These are phyloP conservation scores for Apostichopus parvimensis DNA, from an alignment of 35 echinoderm and acorn worm genomes.

Conservation along the genomic window DNA sequence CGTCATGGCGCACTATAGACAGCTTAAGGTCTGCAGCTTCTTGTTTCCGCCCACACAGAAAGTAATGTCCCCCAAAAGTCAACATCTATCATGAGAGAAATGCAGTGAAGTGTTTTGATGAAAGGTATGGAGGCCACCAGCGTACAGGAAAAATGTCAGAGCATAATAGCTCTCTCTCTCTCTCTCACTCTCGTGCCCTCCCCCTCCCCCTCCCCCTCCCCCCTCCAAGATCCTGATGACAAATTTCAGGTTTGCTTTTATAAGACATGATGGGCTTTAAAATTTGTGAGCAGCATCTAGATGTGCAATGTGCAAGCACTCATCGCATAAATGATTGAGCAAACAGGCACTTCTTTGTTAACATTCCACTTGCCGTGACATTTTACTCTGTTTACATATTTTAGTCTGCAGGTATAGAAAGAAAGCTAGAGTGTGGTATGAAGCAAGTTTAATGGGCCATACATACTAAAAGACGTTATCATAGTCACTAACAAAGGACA, in stretches of 20 bases:
- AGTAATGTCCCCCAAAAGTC: neutral
- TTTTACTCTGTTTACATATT: neutral
- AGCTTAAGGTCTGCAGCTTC: neutral
- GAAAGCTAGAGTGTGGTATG: neutral
- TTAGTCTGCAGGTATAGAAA: neutral
- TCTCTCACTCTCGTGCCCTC: neutral
- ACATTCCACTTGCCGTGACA: neutral
- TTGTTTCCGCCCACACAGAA: conserved; percentile 6
- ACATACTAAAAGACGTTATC: neutral
- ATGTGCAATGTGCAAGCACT: neutral
- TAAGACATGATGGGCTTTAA: neutral
- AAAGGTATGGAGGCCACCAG: conserved; percentile 2
- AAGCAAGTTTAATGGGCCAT: neutral
- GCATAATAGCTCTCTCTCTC: neutral
- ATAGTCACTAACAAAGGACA: no score
- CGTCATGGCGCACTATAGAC: neutral
- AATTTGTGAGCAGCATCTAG: neutral
- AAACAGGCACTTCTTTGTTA: neutral
- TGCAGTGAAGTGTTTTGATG: conserved; percentile 11
- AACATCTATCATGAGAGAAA: conserved; percentile 14
- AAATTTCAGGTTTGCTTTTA: neutral
- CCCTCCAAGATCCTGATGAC: no score
- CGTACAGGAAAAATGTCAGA: neutral
- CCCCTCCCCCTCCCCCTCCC: no score
- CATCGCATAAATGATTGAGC: neutral